Evolutionary conservation across 2,797 vertebrate species (phyloP).

Genomic region (Characodon lateralis): DNA sequence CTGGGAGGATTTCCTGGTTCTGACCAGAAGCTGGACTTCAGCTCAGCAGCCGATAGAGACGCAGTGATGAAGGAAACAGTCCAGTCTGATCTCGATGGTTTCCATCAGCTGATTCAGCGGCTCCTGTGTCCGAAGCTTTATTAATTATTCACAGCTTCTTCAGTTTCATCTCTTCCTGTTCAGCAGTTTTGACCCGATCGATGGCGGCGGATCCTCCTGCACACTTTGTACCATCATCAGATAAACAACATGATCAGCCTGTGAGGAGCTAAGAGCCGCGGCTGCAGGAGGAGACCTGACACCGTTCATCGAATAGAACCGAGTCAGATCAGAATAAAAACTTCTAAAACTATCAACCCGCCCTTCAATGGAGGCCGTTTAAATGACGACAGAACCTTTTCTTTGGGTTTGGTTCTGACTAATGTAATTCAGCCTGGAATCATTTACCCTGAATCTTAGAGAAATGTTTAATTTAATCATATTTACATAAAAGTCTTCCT

Average conservation of each 20-base stretch:
- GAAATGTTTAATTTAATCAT: neutral
- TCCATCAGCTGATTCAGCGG: slow-evolving; percentile 25
- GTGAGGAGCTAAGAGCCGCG: neutral
- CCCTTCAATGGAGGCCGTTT: neutral
- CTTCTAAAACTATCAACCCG: neutral
- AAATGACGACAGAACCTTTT: neutral
- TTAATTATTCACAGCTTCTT: slow-evolving; percentile 51
- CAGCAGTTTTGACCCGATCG: neutral
- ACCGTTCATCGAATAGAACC: neutral
- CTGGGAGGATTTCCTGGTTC: neutral
- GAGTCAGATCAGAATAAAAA: neutral
- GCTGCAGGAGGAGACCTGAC: neutral
- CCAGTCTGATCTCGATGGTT: neutral
- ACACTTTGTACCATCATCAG: neutral
- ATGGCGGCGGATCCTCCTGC: neutral
- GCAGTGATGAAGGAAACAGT: neutral
- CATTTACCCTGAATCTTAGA: neutral
- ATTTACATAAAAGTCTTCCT: too few relatives aligned
- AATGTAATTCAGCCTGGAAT: too few relatives aligned
- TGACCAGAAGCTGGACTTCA: neutral
- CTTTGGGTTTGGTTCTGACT: neutral
- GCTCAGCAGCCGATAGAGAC: neutral
- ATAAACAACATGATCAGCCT: neutral
- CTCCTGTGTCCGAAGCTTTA: slow-evolving; percentile 13
- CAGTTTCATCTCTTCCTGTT: slow-evolving; percentile 11